A percentile compares a stretch with the other conserved stretches of the same genome.
Evolutionary conservation across 2,888 invertebrate species (phyloP).

Genomic region (Rhagonycha lutea): DNA sequence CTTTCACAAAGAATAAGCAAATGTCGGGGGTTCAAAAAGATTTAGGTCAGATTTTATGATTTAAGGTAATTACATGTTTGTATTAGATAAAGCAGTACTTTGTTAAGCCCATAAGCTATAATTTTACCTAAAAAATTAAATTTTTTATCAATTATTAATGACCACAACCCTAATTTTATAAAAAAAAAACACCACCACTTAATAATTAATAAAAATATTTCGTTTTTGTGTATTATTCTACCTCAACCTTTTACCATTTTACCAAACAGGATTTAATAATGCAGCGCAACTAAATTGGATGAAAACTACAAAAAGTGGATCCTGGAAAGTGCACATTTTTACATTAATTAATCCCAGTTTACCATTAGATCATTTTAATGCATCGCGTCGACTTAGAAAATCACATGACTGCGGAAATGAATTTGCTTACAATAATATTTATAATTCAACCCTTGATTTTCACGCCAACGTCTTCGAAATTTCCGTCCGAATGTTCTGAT

Average conservation of each 20-base stretch:
- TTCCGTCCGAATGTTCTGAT: neutral
- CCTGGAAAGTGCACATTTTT: neutral
- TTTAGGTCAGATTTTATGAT: slow-evolving; percentile 17
- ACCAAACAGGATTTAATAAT: neutral
- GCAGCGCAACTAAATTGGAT: neutral
- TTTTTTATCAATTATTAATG: neutral
- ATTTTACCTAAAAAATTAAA: neutral
- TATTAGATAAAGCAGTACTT: neutral
- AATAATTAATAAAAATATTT: neutral
- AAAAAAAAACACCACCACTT: neutral
- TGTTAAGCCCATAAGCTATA: neutral
- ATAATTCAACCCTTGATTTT: neutral
- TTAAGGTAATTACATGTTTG: slow-evolving; percentile 12
- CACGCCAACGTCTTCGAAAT: neutral
- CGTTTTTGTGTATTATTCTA: neutral
- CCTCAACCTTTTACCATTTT: neutral
- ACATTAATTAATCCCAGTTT: neutral
- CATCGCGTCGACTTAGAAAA: neutral
- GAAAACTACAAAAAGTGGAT: neutral
- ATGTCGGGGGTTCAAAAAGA: slow-evolving; percentile 8
- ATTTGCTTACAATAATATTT: neutral
- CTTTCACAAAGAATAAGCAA: slow-evolving; percentile 18
- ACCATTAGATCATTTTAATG: neutral
- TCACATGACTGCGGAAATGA: neutral
- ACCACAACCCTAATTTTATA: neutral